phyloP scores from a whole-genome alignment of 2,113 vertebrate genomes.

The Perccottus glenii region DNA sequence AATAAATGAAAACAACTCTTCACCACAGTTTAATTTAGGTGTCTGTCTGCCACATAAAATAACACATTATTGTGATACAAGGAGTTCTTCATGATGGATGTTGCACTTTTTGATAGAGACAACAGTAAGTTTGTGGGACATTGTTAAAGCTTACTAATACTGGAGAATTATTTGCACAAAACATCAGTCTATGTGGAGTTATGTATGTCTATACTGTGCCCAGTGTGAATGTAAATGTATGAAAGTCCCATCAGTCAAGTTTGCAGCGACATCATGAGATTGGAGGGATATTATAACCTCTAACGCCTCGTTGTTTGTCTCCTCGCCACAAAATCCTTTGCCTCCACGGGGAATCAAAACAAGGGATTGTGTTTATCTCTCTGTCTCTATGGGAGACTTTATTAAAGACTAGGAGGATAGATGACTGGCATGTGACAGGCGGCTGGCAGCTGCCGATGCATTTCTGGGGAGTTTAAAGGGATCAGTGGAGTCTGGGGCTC shows the following conservation, averaged over 20 bases:
- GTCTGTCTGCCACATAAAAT: no score
- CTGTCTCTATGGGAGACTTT: conserved; percentile 55
- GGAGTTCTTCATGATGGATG: no score
- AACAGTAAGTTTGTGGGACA: no score
- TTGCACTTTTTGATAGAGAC: no score
- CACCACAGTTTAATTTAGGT: no score
- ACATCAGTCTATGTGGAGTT: no score
- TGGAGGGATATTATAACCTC: conserved; percentile 30
- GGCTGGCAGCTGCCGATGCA: conserved; percentile 57
- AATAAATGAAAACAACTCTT: no score
- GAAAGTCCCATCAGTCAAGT: conserved; percentile 12
- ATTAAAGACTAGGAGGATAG: conserved; percentile 58
- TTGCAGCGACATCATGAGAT: not conserved
- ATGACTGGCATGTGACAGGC: conserved; percentile 56
- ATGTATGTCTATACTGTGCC: not conserved
- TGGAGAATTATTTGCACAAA: no score
- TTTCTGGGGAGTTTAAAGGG: conserved; percentile 64
- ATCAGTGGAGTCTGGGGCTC: conserved; percentile 49
- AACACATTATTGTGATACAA: no score
- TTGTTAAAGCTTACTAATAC: no score
- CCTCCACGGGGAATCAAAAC: conserved; percentile 58
- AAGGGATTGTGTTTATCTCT: conserved; percentile 65
- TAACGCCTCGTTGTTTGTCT: conserved; percentile 30
- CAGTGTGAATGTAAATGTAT: conserved; percentile 17
- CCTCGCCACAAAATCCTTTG: conserved; percentile 34